Conservation (phyloP, 1,140 invertebrate genomes). For the Drosophila nebulosa region DNA sequence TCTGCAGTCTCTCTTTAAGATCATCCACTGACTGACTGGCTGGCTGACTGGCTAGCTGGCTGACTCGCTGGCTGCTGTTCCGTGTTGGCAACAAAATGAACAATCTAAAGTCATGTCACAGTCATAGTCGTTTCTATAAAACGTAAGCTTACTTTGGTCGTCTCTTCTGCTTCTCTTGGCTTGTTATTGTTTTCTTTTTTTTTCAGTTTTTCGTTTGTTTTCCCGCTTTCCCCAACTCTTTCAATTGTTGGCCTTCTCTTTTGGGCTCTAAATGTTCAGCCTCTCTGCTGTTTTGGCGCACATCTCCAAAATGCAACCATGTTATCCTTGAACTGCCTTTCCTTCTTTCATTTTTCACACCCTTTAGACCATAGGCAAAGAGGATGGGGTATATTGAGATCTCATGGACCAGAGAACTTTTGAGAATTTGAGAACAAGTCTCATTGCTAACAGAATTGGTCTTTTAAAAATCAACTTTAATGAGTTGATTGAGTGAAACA, state of each 20-base stretch:
- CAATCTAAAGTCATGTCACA: slow-evolving; percentile 44
- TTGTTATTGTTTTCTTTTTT: not conserved
- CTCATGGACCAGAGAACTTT: no score
- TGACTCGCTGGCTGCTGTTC: slow-evolving; percentile 11
- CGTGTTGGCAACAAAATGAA: slow-evolving; percentile 35
- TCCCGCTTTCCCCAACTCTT: not conserved
- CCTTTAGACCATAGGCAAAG: not conserved
- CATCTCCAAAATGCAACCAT: slow-evolving; percentile 41
- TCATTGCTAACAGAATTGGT: no score
- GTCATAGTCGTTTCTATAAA: slow-evolving; percentile 9
- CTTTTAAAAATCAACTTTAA: no score
- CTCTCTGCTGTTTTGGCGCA: slow-evolving; percentile 43
- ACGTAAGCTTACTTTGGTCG: not conserved
- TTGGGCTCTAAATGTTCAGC: slow-evolving; percentile 17
- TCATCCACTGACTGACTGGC: no score
- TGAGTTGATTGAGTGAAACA: no score
- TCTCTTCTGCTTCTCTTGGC: not conserved
- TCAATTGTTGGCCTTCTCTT: not conserved
- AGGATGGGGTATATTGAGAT: not conserved
- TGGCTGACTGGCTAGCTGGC: no score
- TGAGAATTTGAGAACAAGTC: no score
- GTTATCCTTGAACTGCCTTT: slow-evolving; percentile 40
- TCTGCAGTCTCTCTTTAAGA: not conserved
- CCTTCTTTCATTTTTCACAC: not conserved
- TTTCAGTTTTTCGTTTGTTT: slow-evolving; percentile 16